Percentiles rank a stretch among this genome's conserved stretches.
Conservation (phyloP, 2,888 invertebrate species). For the Lysandra bellargus region DNA sequence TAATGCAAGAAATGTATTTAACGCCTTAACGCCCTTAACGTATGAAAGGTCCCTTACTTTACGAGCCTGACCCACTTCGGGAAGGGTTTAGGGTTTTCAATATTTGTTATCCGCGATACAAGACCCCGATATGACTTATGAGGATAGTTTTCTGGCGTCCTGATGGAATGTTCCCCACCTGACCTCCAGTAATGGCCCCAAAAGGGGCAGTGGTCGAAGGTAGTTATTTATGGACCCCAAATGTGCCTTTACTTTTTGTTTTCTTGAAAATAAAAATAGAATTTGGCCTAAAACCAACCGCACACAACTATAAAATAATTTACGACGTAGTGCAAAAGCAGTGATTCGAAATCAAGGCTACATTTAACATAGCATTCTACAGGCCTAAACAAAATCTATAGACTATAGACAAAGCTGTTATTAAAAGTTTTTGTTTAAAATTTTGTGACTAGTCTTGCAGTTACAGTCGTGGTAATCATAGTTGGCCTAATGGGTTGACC, state of each 20-base stretch:
- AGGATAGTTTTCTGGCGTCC: slow-evolving; percentile 40
- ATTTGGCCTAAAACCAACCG: not conserved
- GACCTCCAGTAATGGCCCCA: slow-evolving; percentile 10
- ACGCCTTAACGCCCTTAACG: slow-evolving; percentile 30
- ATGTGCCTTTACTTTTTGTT: slow-evolving; percentile 1
- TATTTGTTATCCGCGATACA: slow-evolving; percentile 54
- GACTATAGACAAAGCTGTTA: too few species aligned
- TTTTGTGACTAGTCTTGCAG: too few species aligned
- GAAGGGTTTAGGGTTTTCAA: slow-evolving; percentile 73
- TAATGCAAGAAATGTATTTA: not conserved
- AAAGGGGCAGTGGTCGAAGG: slow-evolving; percentile 1
- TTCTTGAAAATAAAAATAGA: not conserved
- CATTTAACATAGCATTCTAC: too few species aligned
- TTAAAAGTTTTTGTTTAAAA: too few species aligned
- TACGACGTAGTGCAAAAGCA: too few species aligned
- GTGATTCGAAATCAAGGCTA: too few species aligned
- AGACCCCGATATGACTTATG: slow-evolving; percentile 39
- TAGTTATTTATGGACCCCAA: slow-evolving; percentile 12
- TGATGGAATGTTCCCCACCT: slow-evolving; percentile 27
- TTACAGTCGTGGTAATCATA: too few species aligned
- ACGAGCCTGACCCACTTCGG: slow-evolving; percentile 67
- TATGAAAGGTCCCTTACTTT: slow-evolving; percentile 59
- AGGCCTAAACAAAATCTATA: too few species aligned
- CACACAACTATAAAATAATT: too few species aligned
- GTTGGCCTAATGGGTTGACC: too few species aligned